Conservation (phyloP, 1,140 invertebrate species). For the Trichonephila inaurata region DNA sequence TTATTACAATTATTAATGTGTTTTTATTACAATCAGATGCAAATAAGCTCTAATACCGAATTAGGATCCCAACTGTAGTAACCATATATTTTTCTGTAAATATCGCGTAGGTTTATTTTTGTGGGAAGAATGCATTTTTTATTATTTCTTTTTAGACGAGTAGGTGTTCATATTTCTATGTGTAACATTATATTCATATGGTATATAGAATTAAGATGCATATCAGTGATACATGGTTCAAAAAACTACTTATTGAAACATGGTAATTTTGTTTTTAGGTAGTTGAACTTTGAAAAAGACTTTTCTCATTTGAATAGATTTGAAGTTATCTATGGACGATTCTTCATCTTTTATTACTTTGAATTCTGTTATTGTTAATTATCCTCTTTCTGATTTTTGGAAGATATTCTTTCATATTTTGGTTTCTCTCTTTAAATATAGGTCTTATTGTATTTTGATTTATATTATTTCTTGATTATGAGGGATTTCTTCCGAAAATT, state of each 20-base stretch:
- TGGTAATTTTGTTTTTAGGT: not conserved
- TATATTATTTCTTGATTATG: no score
- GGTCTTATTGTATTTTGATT: no score
- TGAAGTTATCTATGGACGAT: no score
- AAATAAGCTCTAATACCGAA: not conserved
- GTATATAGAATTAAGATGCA: not conserved
- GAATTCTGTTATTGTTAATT: no score
- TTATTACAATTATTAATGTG: not conserved
- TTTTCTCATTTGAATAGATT: no score
- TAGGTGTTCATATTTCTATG: not conserved
- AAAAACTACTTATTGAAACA: not conserved
- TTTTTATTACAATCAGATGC: not conserved
- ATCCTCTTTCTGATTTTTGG: no score
- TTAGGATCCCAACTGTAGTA: not conserved
- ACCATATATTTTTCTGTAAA: conserved; percentile 22
- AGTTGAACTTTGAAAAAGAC: not conserved
- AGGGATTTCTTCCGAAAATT: no score
- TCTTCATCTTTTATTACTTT: no score
- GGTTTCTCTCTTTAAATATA: no score
- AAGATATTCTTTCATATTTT: no score
- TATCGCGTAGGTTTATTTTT: not conserved
- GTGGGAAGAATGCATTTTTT: conserved; percentile 2
- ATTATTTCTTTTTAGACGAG: not conserved
- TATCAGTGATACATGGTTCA: not conserved
- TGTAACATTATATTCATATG: not conserved